Conservation (phyloP, 2,888 invertebrate species). For the Ichneumon xanthorius region DNA sequence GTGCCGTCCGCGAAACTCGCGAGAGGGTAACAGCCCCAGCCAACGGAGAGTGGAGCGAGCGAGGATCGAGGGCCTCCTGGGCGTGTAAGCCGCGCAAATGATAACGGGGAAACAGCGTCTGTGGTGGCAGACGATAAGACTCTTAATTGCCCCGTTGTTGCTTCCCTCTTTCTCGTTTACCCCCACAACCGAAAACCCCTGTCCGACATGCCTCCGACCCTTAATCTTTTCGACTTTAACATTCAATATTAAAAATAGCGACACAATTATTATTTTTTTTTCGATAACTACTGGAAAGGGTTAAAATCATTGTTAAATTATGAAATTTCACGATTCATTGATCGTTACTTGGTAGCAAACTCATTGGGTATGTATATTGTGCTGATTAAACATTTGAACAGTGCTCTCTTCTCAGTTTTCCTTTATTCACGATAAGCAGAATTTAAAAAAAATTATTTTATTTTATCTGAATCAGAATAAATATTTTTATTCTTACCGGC, state of each 20-base stretch:
- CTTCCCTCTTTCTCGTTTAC: slow-evolving; percentile 49
- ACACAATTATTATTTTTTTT: not conserved
- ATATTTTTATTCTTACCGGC: not conserved
- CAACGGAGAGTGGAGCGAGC: slow-evolving; percentile 47
- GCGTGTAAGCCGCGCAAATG: slow-evolving; percentile 79
- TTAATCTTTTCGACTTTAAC: slow-evolving; percentile 16
- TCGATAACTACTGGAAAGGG: not conserved
- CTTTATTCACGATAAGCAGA: no score
- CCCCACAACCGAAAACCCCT: slow-evolving; percentile 21
- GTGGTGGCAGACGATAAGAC: slow-evolving; percentile 75
- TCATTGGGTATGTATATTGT: no score
- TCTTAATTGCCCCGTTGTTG: slow-evolving; percentile 75
- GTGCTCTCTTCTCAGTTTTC: no score
- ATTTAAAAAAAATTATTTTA: not conserved
- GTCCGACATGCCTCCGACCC: not conserved
- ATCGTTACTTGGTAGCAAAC: no score
- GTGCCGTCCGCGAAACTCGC: slow-evolving; percentile 50
- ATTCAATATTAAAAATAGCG: slow-evolving; percentile 13
- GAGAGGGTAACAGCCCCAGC: slow-evolving; percentile 37
- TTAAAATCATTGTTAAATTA: not conserved
- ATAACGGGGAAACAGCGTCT: slow-evolving; percentile 76
- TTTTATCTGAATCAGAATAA: not conserved
- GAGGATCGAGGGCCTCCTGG: slow-evolving; percentile 59
- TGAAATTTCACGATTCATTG: no score
- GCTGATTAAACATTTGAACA: no score